A percentile compares a stretch with the other conserved stretches of the same genome.
Conservation (phyloP, 2,797 vertebrate genomes). For the Sandelia bainsii region DNA sequence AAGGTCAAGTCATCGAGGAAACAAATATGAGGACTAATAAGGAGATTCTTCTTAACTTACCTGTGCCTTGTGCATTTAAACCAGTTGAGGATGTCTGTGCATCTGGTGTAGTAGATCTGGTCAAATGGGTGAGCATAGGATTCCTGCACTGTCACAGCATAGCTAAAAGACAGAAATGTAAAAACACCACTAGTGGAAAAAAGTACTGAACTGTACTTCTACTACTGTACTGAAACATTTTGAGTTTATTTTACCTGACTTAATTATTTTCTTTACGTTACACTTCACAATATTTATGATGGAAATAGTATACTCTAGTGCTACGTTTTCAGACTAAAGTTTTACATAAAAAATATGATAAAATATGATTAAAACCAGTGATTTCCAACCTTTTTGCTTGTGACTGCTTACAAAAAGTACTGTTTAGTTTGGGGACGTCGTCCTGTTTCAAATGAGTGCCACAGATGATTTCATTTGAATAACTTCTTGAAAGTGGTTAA, state of each 20-base stretch:
- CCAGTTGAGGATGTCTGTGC: slow-evolving; percentile 99
- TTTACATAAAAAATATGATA: neutral
- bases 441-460: too few relatives aligned
- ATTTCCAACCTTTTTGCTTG: neutral
- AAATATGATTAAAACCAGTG: neutral
- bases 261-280: neutral
- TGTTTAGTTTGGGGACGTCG: too few relatives aligned
- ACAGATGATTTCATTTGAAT: slow-evolving; percentile 14
- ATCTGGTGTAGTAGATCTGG: slow-evolving; percentile 98
- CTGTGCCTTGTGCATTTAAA: slow-evolving; percentile 99
- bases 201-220: neutral
- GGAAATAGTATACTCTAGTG: neutral
- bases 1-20: slow-evolving; percentile 19
- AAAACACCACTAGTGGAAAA: neutral
- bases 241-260: neutral
- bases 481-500: neutral
- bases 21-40: slow-evolving; percentile 22
- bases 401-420: neutral
- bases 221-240: too few relatives aligned
- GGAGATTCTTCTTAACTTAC: slow-evolving; percentile 77
- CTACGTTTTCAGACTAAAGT: neutral
- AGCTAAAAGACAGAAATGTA: slow-evolving; percentile 82
- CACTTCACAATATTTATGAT: neutral
- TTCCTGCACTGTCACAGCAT: slow-evolving; percentile 97
- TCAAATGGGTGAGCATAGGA: slow-evolving; percentile 97